Evolutionary conservation across 64 coral and sea anemone genomes (phyloP), one percentile per base, ranked within the genome.

Genomic region (Actinia equina): DNA sequence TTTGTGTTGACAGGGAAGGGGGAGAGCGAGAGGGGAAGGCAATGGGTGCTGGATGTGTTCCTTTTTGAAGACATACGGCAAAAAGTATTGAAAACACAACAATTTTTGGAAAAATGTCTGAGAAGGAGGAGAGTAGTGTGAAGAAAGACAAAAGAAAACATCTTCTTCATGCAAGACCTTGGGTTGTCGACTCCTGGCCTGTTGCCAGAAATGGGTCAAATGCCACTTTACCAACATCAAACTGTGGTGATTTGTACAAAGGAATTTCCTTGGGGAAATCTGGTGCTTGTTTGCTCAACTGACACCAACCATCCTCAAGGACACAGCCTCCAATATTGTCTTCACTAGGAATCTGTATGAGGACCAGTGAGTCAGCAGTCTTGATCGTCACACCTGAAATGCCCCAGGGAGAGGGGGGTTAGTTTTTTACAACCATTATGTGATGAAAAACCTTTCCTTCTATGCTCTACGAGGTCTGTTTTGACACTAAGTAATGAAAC

Each of bases 161-260:
- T 57, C 13, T 57, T 57, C 55, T 57, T 8, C 7, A 5, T n/a
- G n/a, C 62, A 65, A 65, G 2, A 65, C 62, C 62, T 65, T 65
- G 62, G n/a, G 20, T 10, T 65, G 62, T 65, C 0, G 62, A 65
- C 22, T 57, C 55, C 79, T 89, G 62, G 0, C 84, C 89, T 17
- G 86, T 91, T 13, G 88, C 88, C 9, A 79, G 27, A 62, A 85
- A 94, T 30, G 93, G 88, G 23, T 94, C 93, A 62, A 94, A 88
- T 19, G 20, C 43, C 37, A 74, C 89, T 12, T 77, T 83, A 11
- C 93, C 93, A 42, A 94, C 93, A 64, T 94, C 89, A 91, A 94
- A 94, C 81, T 94, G 93, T 25, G 37, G 88, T 37, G 93, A 94
- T 59, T 94, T 94, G 78, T 94, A 94, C 42, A 94, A 44, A n/a